phyloP scores from a whole-genome alignment of 2,888 invertebrate species.

The Coelopa pilipes region DNA sequence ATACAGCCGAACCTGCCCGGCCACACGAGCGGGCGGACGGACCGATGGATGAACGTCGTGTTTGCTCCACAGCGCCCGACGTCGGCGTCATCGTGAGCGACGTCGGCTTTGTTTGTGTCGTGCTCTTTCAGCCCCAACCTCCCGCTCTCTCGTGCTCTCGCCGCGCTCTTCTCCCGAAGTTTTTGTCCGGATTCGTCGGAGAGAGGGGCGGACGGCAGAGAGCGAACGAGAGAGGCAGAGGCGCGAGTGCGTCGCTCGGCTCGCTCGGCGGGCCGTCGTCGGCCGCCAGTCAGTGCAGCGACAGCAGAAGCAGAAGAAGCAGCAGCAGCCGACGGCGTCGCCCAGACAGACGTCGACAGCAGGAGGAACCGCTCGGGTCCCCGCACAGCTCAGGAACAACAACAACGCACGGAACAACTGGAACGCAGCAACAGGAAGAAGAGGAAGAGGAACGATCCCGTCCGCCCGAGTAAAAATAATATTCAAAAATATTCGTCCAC shows the following conservation, averaged over 20 bases:
- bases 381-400: too few relatives aligned
- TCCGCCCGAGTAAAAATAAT: background rate
- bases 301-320: conserved; percentile 5
- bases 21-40: background rate
- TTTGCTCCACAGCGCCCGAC: too few relatives aligned
- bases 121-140: background rate
- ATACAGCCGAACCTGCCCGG: conserved; percentile 1
- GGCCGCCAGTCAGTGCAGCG: background rate
- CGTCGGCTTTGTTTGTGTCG: background rate
- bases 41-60: too few relatives aligned
- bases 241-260: too few relatives aligned
- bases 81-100: background rate
- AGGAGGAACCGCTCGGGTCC: background rate
- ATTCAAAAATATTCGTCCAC: background rate
- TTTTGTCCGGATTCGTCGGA: too few relatives aligned
- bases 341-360: background rate
- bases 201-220: background rate
- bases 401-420: background rate
- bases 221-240: background rate
- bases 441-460: background rate
- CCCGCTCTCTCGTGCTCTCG: background rate
- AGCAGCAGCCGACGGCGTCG: background rate
- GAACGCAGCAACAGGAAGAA: background rate
- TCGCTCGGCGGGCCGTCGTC: too few relatives aligned
- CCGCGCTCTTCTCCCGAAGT: too few relatives aligned